Conservation (phyloP, 1,140 invertebrate genomes). For the Helicoverpa armigera region DNA sequence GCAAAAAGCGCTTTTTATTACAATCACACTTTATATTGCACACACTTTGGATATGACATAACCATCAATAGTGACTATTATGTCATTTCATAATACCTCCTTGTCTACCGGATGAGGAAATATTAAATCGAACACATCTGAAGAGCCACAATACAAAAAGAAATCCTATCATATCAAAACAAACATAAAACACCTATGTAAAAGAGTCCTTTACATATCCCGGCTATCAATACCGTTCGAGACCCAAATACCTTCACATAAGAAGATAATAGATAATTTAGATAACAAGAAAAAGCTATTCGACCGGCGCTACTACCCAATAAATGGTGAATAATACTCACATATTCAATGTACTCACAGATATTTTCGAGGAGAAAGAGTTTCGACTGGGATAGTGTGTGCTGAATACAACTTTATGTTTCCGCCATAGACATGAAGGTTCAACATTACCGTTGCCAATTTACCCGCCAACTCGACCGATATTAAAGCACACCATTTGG, state of each 20-base stretch:
- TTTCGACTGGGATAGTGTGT: constrained; percentile 17
- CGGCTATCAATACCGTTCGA: constrained; percentile 53
- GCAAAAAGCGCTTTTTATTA: background rate
- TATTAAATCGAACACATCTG: constrained; percentile 11
- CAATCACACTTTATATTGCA: background rate
- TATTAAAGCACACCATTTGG: constrained; percentile 82
- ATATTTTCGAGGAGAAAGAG: constrained; percentile 39
- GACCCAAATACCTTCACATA: constrained; percentile 51
- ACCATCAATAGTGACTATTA: background rate
- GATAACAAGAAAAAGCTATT: constrained; percentile 78
- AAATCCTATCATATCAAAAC: constrained; percentile 47
- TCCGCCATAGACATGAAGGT: constrained; percentile 56
- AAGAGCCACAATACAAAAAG: constrained; percentile 30
- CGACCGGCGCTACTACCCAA: constrained; percentile 58
- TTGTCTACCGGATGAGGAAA: constrained; percentile 8
- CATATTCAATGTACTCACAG: constrained; percentile 52
- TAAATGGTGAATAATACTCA: constrained; percentile 66
- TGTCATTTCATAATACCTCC: background rate
- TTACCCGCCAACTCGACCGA: constrained; percentile 68
- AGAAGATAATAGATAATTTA: constrained; percentile 75
- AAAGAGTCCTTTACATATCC: constrained; percentile 51
- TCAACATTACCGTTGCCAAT: constrained; percentile 58
- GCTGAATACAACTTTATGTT: constrained; percentile 60
- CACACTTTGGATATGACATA: background rate
- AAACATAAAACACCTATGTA: constrained; percentile 54